These are phyloP conservation scores for Lasioglossum calceatum DNA, from an alignment of 2,888 invertebrate genomes.

Conservation along the genomic window DNA sequence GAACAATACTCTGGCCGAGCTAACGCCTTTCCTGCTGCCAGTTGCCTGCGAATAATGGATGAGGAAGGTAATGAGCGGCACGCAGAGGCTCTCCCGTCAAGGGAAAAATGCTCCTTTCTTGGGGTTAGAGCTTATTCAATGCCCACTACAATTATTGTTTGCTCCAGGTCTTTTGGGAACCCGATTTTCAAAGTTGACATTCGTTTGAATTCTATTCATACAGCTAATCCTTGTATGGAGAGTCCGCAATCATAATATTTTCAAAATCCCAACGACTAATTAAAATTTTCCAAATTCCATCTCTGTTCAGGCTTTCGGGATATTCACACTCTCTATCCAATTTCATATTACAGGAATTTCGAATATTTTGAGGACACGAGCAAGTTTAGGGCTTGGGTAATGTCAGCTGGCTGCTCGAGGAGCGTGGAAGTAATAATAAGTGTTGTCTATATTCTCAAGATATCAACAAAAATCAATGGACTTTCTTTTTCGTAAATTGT, in stretches of 20 bases:
- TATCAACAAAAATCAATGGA: neutral
- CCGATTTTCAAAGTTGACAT: neutral
- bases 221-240: neutral
- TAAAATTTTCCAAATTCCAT: neutral
- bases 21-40: constrained; percentile 6
- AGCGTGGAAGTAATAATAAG: neutral
- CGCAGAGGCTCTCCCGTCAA: neutral
- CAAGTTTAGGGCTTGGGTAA: neutral
- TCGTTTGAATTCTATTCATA: neutral
- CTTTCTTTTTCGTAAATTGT: neutral
- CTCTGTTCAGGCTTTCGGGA: neutral
- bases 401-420: neutral
- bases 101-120: neutral
- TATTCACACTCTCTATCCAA: neutral
- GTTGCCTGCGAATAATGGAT: neutral
- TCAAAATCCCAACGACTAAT: neutral
- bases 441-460: neutral
- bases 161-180: neutral
- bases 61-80: neutral
- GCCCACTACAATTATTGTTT: neutral
- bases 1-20: neutral
- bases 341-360: neutral
- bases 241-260: neutral
- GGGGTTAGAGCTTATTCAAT: neutral
- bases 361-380: neutral